A percentile compares a stretch with the other conserved stretches of the same genome.
phyloP scores from a whole-genome alignment of 2,888 invertebrate genomes.

The Schizotus pectinicornis region DNA sequence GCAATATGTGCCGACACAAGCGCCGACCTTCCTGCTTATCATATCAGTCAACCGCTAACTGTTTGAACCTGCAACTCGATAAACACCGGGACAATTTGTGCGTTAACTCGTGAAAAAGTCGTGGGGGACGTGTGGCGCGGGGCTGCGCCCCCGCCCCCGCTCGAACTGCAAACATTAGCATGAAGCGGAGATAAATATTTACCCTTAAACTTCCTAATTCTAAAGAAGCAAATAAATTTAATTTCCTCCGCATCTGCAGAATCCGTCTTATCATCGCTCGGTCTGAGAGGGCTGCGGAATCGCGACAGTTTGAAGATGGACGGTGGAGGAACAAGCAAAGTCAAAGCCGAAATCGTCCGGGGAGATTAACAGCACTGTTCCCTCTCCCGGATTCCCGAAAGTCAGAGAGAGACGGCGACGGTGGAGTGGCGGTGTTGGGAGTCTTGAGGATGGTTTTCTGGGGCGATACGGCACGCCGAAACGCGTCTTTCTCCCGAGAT shows the following conservation, averaged over 20 bases:
- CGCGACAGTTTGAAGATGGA: constrained; percentile 53
- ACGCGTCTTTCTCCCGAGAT: constrained; percentile 54
- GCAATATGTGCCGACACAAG: constrained; percentile 36
- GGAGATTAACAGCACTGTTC: constrained; percentile 20
- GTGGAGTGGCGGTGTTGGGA: constrained; percentile 16
- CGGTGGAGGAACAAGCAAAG: constrained; percentile 48
- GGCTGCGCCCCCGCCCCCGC: no score
- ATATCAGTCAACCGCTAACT: constrained; percentile 30
- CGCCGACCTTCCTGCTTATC: constrained; percentile 27
- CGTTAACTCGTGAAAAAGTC: no score
- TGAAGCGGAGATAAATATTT: constrained; percentile 42
- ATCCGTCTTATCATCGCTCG: constrained; percentile 53
- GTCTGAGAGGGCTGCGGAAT: constrained; percentile 45
- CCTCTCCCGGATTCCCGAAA: constrained; percentile 2
- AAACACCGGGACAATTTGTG: constrained; percentile 4
- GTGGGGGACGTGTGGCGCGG: no score
- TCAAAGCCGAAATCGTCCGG: constrained; percentile 30
- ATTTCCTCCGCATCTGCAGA: constrained; percentile 51
- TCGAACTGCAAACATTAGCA: constrained; percentile 7
- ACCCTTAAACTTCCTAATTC: constrained; percentile 43
- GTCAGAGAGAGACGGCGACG: constrained; percentile 26
- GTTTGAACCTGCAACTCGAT: not conserved
- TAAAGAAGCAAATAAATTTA: constrained; percentile 53
- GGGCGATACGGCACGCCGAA: constrained; percentile 41
- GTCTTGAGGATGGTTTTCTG: constrained; percentile 37